Percentiles rank a stretch among this genome's conserved stretches.
These are phyloP conservation scores for Carcharodon carcharias DNA, from an alignment of 2,797 vertebrate species.

Conservation along the genomic window DNA sequence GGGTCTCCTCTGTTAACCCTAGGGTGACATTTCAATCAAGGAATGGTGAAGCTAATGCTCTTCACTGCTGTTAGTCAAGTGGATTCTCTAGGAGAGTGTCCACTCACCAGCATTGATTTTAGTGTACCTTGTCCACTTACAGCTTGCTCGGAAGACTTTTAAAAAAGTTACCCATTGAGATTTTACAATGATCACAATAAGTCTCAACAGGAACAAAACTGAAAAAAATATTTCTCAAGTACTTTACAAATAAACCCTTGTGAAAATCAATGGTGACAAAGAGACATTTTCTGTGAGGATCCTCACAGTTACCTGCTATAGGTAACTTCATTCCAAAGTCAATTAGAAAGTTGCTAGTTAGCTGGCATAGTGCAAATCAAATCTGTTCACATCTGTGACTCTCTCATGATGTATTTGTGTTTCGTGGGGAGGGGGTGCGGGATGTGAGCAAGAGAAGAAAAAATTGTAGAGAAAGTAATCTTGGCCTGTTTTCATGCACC, in stretches of 20 bases:
- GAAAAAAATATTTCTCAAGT: not conserved
- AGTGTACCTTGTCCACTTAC: not conserved
- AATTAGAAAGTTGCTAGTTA: not conserved
- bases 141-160: not conserved
- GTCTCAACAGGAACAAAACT: not conserved
- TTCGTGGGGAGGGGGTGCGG: not conserved
- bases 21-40: not conserved
- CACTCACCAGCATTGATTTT: not conserved
- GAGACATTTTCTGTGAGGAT: not conserved
- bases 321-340: conserved; percentile 13
- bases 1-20: not conserved
- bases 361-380: not conserved
- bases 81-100: not conserved
- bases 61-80: not conserved
- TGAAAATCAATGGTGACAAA: not conserved
- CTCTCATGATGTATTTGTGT: not conserved
- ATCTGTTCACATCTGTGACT: not conserved
- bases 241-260: not conserved
- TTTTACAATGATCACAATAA: not conserved
- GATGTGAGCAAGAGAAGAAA: not conserved
- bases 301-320: not conserved
- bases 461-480: not conserved
- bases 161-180: not conserved
- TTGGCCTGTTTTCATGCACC: not conserved
- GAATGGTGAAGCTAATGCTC: not conserved